Base-by-base conservation (phyloP, 1,140 invertebrate genomes). In the Nixonia krombeini region DNA sequence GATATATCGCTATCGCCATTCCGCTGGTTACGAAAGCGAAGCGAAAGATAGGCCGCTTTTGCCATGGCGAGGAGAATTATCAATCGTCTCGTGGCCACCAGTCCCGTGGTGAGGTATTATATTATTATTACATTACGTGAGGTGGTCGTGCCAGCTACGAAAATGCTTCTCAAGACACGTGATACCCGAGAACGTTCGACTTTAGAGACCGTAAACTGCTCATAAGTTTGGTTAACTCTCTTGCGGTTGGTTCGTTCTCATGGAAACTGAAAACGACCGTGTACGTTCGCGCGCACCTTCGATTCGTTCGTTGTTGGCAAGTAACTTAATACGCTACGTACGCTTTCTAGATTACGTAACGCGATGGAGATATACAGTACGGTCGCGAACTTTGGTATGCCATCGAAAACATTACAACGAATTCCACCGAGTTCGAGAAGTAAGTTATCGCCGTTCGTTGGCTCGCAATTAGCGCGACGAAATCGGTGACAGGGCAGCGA, bases 71-170 rank as follows among this genome's bases (percentile, higher is more conserved):
- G 40, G 42, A 10, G 15, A 56, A 56, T 21, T 45, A 56, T 46
- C 35, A 45, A 45, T 45, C 41, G 26, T 13, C 28, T 28, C 12
- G 15, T 38, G n/a, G 9, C 28, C 31, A 23, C 23, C 33, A 28
- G 47, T 55, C 23, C 29, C 37, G 42, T 33, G 47, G 47, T 12
- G 33, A 26, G 23, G 47, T 50, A 50, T 50, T 50, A 46, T 56
- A 29, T 56, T 56, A 45, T 45, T 45, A 45, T 56, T 56, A 56
- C 35, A 26, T 46, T 35, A 56, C 42, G 40, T 45, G 29, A 55
- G 51, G 31, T 31, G 51, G 31, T 31, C 21, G 16, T 28, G 26
- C 23, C 17, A 23, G 17, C 10, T 28, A 45, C 13, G 25, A 29
- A 28, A 29, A 45, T 15, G 25, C 26, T 45, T 29, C 10, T 28